Conservation (phyloP, 2,797 vertebrate species). For the Poeciliopsis presidionis region DNA sequence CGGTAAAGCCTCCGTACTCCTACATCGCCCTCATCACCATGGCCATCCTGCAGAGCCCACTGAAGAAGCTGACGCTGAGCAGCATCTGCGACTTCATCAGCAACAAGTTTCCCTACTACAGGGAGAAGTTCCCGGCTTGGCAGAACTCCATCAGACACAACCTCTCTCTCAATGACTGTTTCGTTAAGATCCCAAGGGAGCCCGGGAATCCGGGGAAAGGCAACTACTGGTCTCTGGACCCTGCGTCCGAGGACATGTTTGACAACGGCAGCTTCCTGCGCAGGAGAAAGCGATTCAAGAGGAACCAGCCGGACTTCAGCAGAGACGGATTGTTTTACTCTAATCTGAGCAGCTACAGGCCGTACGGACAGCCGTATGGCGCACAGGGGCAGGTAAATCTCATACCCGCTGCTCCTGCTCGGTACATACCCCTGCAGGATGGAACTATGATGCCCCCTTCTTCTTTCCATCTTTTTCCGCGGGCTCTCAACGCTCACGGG, state of each 20-base stretch:
- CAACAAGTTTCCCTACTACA: constrained; percentile 91
- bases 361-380: constrained; percentile 73
- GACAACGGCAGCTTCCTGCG: constrained; percentile 92
- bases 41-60: constrained; percentile 91
- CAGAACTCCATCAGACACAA: constrained; percentile 90
- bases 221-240: constrained; percentile 92
- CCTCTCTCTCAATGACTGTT: constrained; percentile 88
- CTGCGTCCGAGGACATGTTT: constrained; percentile 92
- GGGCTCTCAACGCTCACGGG: constrained; percentile 52
- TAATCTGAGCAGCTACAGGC: constrained; percentile 66
- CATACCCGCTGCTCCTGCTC: constrained; percentile 60
- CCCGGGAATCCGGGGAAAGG: constrained; percentile 92
- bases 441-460: constrained; percentile 58
- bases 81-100: constrained; percentile 94
- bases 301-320: constrained; percentile 73
- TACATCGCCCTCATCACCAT: constrained; percentile 95
- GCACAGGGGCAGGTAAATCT: constrained; percentile 66
- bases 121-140: constrained; percentile 90
- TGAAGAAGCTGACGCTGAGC: constrained; percentile 88
- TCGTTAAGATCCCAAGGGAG: constrained; percentile 87
- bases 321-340: constrained; percentile 79
- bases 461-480: constrained; percentile 64
- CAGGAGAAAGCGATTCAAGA: constrained; percentile 89
- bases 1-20: constrained; percentile 89
- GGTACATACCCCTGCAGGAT: constrained; percentile 68